phyloP scores from a whole-genome alignment of 92 coral and sea anemone genomes.

The Palythoa grandis region DNA sequence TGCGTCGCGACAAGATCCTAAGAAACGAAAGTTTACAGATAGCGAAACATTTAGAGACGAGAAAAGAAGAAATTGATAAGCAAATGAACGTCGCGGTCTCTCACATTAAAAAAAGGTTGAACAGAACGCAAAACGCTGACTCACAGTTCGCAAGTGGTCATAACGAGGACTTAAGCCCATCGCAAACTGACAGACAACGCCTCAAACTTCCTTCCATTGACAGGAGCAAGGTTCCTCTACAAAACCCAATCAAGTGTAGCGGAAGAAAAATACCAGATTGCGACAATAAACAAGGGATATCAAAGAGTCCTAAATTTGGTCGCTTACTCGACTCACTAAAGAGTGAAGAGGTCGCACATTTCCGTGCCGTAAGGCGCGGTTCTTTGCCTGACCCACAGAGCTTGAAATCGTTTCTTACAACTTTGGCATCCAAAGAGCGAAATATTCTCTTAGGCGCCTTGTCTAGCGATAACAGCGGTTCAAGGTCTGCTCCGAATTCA shows the following conservation, averaged over 20 bases:
- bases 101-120: not conserved
- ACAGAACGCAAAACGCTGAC: not conserved
- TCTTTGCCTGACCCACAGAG: not conserved
- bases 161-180: not conserved
- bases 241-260: conserved; percentile 5
- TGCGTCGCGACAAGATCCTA: conserved; percentile 3
- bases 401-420: not conserved
- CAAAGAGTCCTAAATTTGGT: not conserved
- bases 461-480: not conserved
- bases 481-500: not conserved
- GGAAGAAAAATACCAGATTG: not conserved
- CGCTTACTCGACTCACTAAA: conserved; percentile 15
- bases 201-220: conserved; percentile 14
- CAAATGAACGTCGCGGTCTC: not conserved
- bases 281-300: not conserved
- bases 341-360: not conserved
- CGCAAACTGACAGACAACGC: not conserved
- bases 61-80: conserved; percentile 28
- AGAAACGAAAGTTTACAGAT: not conserved
- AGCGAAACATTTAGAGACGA: conserved; percentile 10
- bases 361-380: not conserved
- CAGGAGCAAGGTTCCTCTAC: not conserved
- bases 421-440: not conserved
- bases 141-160: not conserved
- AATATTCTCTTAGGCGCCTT: not conserved